A percentile compares a stretch with the other conserved stretches of the same genome.
These are phyloP conservation scores for Marmota flaviventris DNA, from an alignment of 2,113 vertebrate species.

Conservation along the genomic window DNA sequence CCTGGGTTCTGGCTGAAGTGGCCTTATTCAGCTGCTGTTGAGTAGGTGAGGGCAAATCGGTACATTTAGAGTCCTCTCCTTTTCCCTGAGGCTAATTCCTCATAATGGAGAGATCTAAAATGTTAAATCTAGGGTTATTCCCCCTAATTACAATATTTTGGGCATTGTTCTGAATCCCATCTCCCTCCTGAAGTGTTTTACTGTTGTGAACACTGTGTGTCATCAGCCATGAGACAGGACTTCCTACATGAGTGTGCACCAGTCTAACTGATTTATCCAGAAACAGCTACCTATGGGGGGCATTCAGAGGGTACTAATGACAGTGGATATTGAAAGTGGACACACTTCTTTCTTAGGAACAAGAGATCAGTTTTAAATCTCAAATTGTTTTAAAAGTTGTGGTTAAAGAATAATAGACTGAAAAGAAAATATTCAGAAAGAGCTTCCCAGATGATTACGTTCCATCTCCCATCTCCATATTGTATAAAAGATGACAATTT, in stretches of 20 bases:
- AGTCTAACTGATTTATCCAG: neutral
- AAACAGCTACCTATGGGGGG: neutral
- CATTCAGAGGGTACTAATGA: neutral
- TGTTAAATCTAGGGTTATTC: neutral
- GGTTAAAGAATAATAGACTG: neutral
- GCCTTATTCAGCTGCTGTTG: too few species aligned
- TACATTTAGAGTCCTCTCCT: fast-evolving
- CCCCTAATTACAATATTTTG: neutral
- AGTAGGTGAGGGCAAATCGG: neutral
- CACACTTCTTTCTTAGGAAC: neutral
- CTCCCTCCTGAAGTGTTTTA: neutral
- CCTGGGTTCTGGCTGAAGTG: neutral
- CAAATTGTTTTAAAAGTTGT: neutral
- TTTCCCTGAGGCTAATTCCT: neutral
- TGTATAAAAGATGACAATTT: neutral
- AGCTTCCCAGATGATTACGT: neutral
- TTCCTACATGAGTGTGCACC: neutral
- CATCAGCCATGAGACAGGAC: neutral
- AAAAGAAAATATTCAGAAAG: neutral
- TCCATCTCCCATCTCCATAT: neutral
- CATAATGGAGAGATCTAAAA: neutral
- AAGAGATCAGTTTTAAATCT: neutral
- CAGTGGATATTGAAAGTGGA: neutral
- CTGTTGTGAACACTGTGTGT: neutral
- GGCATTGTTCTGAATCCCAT: neutral